phyloP scores from a whole-genome alignment of 2,888 invertebrate genomes.

The Tenthredo distinguenda region DNA sequence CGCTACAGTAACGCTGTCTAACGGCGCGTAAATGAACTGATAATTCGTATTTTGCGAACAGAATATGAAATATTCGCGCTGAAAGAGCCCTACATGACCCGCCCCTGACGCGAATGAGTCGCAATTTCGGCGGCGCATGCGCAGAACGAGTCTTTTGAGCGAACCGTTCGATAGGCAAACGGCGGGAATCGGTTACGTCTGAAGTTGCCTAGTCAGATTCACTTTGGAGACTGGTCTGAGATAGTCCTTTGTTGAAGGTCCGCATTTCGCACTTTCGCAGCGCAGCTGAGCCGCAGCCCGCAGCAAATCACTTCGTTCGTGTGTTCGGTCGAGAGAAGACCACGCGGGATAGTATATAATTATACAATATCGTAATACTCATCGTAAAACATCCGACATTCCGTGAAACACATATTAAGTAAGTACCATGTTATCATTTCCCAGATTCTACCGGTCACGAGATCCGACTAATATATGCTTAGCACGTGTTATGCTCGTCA shows the following conservation, averaged over 20 bases:
- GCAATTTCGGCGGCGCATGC: constrained; percentile 46
- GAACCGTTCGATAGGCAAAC: constrained; percentile 40
- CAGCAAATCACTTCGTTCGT: not conserved
- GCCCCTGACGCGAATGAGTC: constrained; percentile 43
- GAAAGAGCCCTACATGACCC: not conserved
- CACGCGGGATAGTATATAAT: not conserved
- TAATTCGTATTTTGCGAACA: not conserved
- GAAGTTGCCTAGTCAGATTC: constrained; percentile 48
- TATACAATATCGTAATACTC: not conserved
- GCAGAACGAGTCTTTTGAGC: not conserved
- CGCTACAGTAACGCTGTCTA: not conserved
- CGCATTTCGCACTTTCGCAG: not conserved
- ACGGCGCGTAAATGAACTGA: not conserved
- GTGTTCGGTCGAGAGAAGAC: not conserved
- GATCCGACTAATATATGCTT: not conserved
- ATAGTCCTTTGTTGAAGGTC: not conserved
- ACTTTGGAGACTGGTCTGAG: not conserved
- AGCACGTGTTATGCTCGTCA: constrained; percentile 13
- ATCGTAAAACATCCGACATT: constrained; percentile 4
- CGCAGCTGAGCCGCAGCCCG: not conserved
- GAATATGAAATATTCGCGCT: not conserved
- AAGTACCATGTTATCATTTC: not conserved
- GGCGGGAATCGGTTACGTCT: constrained; percentile 48
- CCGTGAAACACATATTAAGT: not conserved
- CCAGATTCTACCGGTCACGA: not conserved